Base-by-base conservation (phyloP, 2,888 invertebrate species). In the Catotricha subobsoleta region DNA sequence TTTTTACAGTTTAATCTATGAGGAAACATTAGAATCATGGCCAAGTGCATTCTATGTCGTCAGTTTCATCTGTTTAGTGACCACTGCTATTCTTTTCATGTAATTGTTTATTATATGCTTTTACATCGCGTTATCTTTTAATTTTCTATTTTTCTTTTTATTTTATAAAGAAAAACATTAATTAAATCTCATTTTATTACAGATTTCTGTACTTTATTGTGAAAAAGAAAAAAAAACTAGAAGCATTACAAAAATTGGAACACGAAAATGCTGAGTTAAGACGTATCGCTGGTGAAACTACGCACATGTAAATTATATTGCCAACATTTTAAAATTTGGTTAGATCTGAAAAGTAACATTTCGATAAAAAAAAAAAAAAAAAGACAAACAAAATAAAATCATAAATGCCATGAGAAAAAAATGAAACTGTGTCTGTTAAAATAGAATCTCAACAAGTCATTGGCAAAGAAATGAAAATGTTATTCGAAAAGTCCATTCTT, bases 21-120 rank as follows among this genome's bases (percentile, higher is more conserved):
- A 51, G 10, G 47, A 46, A 12, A 56, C 58, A 0, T 50, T 62
- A 3, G 55, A 58, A n/a, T 43, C 48, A 6, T 62, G 62, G 44
- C 57, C 60, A 2, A 61, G 63, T 2, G 60, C 62, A 3, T 57
- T 63, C 40, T 62, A 55, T 42, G 40, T 63, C 5, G 57, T 62
- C 43, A 54, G 59, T 16, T 60, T 62, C 50, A 47, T 60, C 3
- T 62, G 61, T 41, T 58, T 57, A 20, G 42, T 61, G 4, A 58
- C 59, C 12, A 60, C 58, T 45, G 52, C 57, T 10, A 41, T 62
- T n/a, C 54, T 62, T n/a, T 62, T 62, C 46, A 48, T 56, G 62
- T 62, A 47, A 52, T 58, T n/a, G n/a, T 15, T 21, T 36, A 25
- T 33, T 8, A 20, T 16, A 12, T 20, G 4, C n/a, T 20, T 34